Percentiles rank a stretch among this genome's conserved stretches.
phyloP scores from a whole-genome alignment of 2,113 vertebrate species.

The Paralichthys olivaceus region DNA sequence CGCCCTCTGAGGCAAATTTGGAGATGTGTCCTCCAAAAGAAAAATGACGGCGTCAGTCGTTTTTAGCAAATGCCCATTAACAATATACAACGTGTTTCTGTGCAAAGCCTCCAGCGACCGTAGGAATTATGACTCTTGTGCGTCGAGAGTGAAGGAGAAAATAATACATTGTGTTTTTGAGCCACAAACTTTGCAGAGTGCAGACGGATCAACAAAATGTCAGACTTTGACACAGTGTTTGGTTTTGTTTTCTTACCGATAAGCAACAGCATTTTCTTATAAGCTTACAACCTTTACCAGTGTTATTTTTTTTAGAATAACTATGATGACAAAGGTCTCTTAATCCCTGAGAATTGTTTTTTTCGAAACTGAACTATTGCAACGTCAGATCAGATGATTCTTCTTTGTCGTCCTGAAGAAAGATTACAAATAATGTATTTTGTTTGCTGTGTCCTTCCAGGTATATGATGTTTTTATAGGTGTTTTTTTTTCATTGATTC shows the following conservation, averaged over 20 bases:
- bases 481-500: too few relatives aligned
- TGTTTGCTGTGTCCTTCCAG: too few relatives aligned
- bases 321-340: too few relatives aligned
- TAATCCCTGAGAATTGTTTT: too few relatives aligned
- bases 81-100: not conserved
- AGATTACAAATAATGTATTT: too few relatives aligned
- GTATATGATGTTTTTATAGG: not conserved
- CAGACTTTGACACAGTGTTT: not conserved
- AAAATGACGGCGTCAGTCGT: constrained; percentile 21
- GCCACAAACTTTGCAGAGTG: not conserved
- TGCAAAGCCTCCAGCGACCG: not conserved
- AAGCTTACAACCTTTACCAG: too few relatives aligned
- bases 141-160: not conserved
- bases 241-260: not conserved
- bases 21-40: constrained; percentile 2
- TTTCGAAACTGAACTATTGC: too few relatives aligned
- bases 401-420: too few relatives aligned
- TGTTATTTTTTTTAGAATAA: too few relatives aligned
- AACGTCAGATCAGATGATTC: too few relatives aligned
- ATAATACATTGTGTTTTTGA: not conserved
- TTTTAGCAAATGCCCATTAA: constrained; percentile 17
- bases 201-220: not conserved
- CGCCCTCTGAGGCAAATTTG: constrained; percentile 29
- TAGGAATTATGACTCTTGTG: not conserved
- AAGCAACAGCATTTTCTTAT: not conserved